Base-by-base conservation (phyloP, 2,888 invertebrate species). In the Nymphalis c-album region DNA sequence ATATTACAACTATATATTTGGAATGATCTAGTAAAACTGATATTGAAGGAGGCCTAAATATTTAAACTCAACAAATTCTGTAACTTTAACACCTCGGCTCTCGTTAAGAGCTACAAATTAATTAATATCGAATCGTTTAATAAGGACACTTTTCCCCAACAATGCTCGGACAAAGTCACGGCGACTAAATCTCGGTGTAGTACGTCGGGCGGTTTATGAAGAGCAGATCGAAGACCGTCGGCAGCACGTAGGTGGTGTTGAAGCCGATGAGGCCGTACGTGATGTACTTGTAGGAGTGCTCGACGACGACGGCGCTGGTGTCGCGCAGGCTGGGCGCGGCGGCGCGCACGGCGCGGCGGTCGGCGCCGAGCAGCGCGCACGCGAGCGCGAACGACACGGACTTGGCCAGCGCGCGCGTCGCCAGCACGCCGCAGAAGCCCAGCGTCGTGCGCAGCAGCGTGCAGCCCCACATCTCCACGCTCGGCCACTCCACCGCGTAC, bases 241-340 rank as follows among this genome's bases (percentile, higher is more conserved):
- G 98, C 74, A 97, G 93, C 59, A 96, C 85, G 83, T 95, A 97
- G 0, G 95, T 93, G 1, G 95, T 95, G 83, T 95, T 96, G 75
- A 97, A 94, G 0, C 98, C 97, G 57, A 98, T 95, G 80, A 95
- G 93, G 7, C 94, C 94, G 83, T 96, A 98, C 35, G 96, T 95
- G 69, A 97, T 91, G 86, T 96, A 98, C 82, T 97, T 97, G 80
- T 96, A 96, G 69, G 96, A 94, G 74, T 97, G 93, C 81, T 98
- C 98, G 0, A 97, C 95, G 45, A 95, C 92, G 61, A 95, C 94
- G 82, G 96, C 96, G 77, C 95, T 94, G 77, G 94, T 94, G 80
- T 96, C 95, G 74, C 95, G 93, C 60, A 95, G 86, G 18, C 94
- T 94, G 82, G 95, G 92, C 74, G 94, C 93, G 0, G 95, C 94